phyloP scores from a whole-genome alignment of 2,888 invertebrate species.

The Conistra vaccinii region DNA sequence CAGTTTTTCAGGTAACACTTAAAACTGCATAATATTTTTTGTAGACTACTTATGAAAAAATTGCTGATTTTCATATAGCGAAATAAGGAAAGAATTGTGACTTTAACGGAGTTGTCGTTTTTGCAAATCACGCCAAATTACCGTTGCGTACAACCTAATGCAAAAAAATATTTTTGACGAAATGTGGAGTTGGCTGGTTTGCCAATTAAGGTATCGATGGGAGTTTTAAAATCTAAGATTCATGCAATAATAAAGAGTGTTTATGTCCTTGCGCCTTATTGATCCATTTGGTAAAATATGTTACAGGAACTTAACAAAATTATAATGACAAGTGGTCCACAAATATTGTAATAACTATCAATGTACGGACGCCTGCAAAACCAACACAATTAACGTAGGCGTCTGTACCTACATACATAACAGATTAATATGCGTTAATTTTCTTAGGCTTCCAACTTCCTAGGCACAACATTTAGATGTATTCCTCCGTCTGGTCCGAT shows the following conservation, averaged over 20 bases:
- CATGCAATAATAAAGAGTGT: not conserved
- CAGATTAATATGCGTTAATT: not conserved
- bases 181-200: too few species aligned
- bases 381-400: not conserved
- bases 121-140: too few species aligned
- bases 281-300: not conserved
- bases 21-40: too few species aligned
- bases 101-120: too few species aligned
- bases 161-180: too few species aligned
- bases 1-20: too few species aligned
- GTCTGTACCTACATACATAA: not conserved
- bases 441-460: slow-evolving; percentile 15
- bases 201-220: too few species aligned
- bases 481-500: slow-evolving; percentile 60
- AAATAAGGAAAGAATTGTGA: too few species aligned
- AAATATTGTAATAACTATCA: not conserved
- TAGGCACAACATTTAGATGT: slow-evolving; percentile 54
- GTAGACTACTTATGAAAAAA: too few species aligned
- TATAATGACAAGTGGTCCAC: not conserved
- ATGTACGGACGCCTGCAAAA: slow-evolving; percentile 3
- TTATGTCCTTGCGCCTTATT: not conserved
- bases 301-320: not conserved
- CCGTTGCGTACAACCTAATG: too few species aligned
- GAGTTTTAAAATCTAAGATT: not conserved
- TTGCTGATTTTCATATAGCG: too few species aligned